Evolutionary conservation across 1,140 invertebrate genomes (phyloP).

Genomic region (Kradibia gibbosae): DNA sequence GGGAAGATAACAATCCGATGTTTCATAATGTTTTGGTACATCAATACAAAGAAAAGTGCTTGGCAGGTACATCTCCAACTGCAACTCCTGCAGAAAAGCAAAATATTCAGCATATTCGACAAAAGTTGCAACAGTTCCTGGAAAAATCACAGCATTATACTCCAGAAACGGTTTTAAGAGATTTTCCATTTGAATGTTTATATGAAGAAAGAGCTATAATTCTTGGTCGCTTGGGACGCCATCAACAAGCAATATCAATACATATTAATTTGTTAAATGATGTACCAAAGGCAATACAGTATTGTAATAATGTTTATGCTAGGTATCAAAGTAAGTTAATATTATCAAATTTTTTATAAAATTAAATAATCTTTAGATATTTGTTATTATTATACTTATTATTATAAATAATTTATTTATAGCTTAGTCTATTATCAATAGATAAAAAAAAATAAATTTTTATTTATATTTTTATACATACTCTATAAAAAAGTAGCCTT

Average conservation of each 20-base stretch:
- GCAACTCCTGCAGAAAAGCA: constrained; percentile 76
- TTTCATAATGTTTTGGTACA: constrained; percentile 94
- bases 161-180: constrained; percentile 88
- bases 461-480: too few relatives aligned
- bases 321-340: constrained; percentile 63
- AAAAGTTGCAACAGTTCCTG: constrained; percentile 89
- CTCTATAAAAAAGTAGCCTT: too few relatives aligned
- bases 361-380: too few relatives aligned
- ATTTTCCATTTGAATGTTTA: constrained; percentile 89
- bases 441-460: too few relatives aligned
- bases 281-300: constrained; percentile 84
- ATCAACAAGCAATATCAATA: constrained; percentile 93
- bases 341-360: neutral
- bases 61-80: constrained; percentile 74
- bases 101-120: constrained; percentile 77
- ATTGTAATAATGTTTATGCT: constrained; percentile 83
- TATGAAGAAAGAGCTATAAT: constrained; percentile 95
- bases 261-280: constrained; percentile 90
- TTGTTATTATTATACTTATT: too few relatives aligned
- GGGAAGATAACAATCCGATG: constrained; percentile 88
- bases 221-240: constrained; percentile 87
- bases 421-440: too few relatives aligned
- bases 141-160: constrained; percentile 88
- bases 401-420: too few relatives aligned
- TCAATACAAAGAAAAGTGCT: constrained; percentile 83